phyloP scores from a whole-genome alignment of 2,888 invertebrate species.

The Pardosa pseudoannulata region DNA sequence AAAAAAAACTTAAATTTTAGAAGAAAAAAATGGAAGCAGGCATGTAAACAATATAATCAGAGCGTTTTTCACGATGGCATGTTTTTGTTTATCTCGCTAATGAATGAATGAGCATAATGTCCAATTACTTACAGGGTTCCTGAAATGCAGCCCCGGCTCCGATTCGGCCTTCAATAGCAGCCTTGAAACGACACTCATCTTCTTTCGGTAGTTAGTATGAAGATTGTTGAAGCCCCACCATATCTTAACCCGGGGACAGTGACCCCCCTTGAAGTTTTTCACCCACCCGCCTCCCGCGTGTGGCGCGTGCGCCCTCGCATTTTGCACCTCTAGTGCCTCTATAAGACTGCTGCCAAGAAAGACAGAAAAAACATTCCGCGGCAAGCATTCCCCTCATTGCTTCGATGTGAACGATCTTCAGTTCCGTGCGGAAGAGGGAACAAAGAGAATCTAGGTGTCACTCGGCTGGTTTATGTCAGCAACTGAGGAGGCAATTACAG shows the following conservation, averaged over 20 bases:
- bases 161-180: constrained; percentile 52
- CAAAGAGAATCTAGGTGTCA: not conserved
- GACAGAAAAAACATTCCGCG: constrained; percentile 26
- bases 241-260: constrained; percentile 13
- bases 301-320: constrained; percentile 67
- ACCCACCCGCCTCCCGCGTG: constrained; percentile 14
- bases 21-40: no score
- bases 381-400: constrained; percentile 8
- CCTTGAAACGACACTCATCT: constrained; percentile 63
- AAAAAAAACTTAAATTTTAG: no score
- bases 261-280: not conserved
- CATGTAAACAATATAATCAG: no score
- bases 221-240: constrained; percentile 14
- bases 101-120: no score
- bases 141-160: constrained; percentile 67
- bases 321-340: constrained; percentile 8
- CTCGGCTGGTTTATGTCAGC: no score
- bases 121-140: constrained; percentile 66
- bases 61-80: no score
- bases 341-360: constrained; percentile 34
- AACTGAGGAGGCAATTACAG: no score
- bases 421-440: not conserved
- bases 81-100: no score
- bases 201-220: not conserved
- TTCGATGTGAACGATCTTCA: not conserved